Evolutionary conservation across 2,888 invertebrate species (phyloP).

Genomic region (Patella ulyssiponensis): DNA sequence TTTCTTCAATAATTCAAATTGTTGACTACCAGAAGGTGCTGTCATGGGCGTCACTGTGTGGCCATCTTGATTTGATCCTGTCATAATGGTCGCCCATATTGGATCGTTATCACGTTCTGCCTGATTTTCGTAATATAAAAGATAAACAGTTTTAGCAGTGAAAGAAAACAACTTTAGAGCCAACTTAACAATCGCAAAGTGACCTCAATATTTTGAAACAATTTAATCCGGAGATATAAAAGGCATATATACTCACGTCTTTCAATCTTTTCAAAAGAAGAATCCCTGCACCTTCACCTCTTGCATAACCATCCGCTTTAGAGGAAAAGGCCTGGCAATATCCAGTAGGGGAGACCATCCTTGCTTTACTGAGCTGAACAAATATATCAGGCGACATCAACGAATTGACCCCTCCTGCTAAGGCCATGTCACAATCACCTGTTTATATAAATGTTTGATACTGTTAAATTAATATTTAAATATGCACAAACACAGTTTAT

Average conservation of each 20-base stretch:
- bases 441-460: background rate
- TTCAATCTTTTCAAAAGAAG: constrained; percentile 47
- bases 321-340: too few relatives aligned
- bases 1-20: too few relatives aligned
- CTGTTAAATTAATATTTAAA: too few relatives aligned
- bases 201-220: too few relatives aligned
- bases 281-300: constrained; percentile 57
- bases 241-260: constrained; percentile 42
- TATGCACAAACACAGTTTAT: too few relatives aligned
- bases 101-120: constrained; percentile 42
- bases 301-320: constrained; percentile 15
- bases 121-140: constrained; percentile 18
- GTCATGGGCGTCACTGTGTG: constrained; percentile 21
- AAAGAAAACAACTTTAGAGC: too few relatives aligned
- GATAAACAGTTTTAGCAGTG: too few relatives aligned
- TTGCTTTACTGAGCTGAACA: constrained; percentile 37
- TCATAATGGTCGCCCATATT: constrained; percentile 43
- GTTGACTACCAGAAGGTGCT: too few relatives aligned
- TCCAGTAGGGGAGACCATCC: too few relatives aligned
- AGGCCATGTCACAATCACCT: too few relatives aligned
- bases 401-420: constrained; percentile 49
- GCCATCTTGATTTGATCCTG: constrained; percentile 47
- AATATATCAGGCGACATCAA: constrained; percentile 51
- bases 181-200: too few relatives aligned
- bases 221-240: too few relatives aligned